Conservation (phyloP, 2,113 vertebrate species). For the Scomber colias region DNA sequence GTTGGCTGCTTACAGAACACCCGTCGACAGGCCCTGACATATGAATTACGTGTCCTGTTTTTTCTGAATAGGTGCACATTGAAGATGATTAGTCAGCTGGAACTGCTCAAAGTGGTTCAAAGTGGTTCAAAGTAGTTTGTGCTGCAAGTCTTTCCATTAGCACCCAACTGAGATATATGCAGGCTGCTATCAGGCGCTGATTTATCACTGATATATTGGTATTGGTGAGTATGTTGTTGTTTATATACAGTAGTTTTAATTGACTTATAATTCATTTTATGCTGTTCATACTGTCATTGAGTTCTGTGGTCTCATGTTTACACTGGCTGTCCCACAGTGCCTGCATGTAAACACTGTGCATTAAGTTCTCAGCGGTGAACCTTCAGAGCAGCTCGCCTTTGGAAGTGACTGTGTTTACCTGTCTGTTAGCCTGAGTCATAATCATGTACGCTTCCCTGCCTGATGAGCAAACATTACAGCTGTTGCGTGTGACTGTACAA, state of each 20-base stretch:
- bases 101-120: background rate
- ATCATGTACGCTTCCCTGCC: slow-evolving; percentile 9
- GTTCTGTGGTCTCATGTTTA: too few relatives aligned
- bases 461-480: slow-evolving; percentile 10
- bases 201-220: background rate
- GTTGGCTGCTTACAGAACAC: slow-evolving; percentile 48
- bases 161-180: background rate
- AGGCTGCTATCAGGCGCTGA: background rate
- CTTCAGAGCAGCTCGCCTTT: background rate
- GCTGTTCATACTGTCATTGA: too few relatives aligned
- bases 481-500: background rate
- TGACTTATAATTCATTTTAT: too few relatives aligned
- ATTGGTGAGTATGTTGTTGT: background rate
- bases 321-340: too few relatives aligned
- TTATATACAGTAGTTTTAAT: background rate
- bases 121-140: background rate
- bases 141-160: background rate
- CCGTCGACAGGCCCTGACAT: slow-evolving; percentile 56
- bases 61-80: slow-evolving; percentile 27
- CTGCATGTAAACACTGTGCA: too few relatives aligned
- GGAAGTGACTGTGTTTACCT: slow-evolving; percentile 10
- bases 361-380: background rate
- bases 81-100: slow-evolving; percentile 42
- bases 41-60: slow-evolving; percentile 41
- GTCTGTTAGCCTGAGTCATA: background rate